Evolutionary conservation across 92 coral and sea anemone genomes (phyloP).

Genomic region (Phenganax stokvisi): DNA sequence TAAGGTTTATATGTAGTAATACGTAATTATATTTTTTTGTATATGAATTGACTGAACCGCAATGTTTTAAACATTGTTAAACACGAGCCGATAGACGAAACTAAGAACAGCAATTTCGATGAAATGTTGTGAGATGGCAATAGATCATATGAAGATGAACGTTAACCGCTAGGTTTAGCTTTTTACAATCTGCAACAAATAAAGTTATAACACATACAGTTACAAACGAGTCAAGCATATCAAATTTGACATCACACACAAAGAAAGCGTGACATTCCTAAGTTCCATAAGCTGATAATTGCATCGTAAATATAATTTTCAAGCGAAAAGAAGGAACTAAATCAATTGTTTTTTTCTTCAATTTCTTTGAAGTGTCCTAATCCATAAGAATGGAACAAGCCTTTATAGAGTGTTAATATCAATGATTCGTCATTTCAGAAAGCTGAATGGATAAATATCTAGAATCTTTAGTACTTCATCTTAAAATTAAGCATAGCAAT

Average conservation of each 20-base stretch:
- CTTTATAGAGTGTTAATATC: conserved; percentile 2
- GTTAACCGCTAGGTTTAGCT: too few relatives aligned
- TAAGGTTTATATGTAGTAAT: conserved; percentile 30
- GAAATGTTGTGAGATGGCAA: background rate
- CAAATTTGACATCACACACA: background rate
- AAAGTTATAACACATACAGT: background rate
- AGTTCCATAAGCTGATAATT: conserved; percentile 3
- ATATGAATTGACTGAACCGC: conserved; percentile 32
- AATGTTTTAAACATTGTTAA: conserved; percentile 8
- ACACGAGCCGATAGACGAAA: conserved; percentile 10
- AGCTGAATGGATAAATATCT: background rate
- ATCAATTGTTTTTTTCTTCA: background rate
- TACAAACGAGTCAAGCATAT: conserved; percentile 7
- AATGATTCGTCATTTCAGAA: background rate
- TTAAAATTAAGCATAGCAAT: too few relatives aligned
- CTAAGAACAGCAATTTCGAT: background rate
- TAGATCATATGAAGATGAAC: too few relatives aligned
- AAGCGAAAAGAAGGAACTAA: background rate
- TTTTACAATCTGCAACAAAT: background rate
- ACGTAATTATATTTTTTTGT: conserved; percentile 32
- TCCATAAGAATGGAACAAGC: conserved; percentile 19
- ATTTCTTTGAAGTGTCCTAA: conserved; percentile 24
- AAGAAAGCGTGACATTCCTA: background rate
- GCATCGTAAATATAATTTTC: conserved; percentile 16
- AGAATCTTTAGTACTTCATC: too few relatives aligned